phyloP scores from a whole-genome alignment of 2,113 vertebrate genomes.

The Thalassoma bifasciatum region DNA sequence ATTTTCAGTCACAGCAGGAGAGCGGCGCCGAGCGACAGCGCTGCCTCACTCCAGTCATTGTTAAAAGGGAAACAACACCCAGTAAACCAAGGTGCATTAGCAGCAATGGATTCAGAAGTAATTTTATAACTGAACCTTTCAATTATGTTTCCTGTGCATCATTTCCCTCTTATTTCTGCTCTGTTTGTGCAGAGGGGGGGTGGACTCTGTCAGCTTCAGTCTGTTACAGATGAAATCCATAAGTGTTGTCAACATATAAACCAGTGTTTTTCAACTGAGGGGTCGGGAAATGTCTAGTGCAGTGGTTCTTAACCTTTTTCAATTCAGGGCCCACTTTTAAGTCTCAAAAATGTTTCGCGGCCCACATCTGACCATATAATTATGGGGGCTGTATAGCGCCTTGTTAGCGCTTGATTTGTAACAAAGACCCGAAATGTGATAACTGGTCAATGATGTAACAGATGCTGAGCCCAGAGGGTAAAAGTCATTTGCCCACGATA shows the following conservation, averaged over 20 bases:
- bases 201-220: background rate
- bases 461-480: too few species aligned
- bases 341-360: too few species aligned
- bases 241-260: background rate
- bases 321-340: too few species aligned
- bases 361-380: too few species aligned
- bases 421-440: too few species aligned
- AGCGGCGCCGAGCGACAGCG: conserved; percentile 49
- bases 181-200: background rate
- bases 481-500: too few species aligned
- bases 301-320: too few species aligned
- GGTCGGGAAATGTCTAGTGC: too few species aligned
- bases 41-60: conserved; percentile 60
- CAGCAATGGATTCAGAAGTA: conserved; percentile 52
- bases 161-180: conserved; percentile 42
- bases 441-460: too few species aligned
- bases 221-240: background rate
- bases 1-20: conserved; percentile 63
- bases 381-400: too few species aligned
- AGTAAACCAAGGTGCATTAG: conserved; percentile 55
- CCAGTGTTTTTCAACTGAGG: too few species aligned
- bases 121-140: conserved; percentile 58
- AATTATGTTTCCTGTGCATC: conserved; percentile 43
- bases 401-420: too few species aligned
- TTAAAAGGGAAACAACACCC: conserved; percentile 32